Evolutionary conservation across 2,113 vertebrate species (phyloP).

Genomic region (Microcebus jonahi): DNA sequence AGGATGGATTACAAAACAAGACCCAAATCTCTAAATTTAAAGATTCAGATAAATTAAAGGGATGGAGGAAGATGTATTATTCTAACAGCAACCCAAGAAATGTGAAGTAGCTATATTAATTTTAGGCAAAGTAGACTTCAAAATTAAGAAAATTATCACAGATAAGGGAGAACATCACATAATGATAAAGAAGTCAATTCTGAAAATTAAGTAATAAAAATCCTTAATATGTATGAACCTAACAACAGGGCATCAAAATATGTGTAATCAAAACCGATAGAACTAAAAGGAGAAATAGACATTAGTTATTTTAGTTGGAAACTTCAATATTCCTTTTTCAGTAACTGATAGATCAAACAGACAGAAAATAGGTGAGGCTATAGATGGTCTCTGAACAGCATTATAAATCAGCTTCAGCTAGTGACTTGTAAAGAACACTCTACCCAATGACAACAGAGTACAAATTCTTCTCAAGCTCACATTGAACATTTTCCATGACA

Average conservation of each 20-base stretch:
- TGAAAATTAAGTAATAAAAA: neutral
- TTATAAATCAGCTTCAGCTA: neutral
- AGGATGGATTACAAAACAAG: neutral
- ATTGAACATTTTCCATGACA: neutral
- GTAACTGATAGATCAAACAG: neutral
- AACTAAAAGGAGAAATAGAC: neutral
- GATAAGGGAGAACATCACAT: neutral
- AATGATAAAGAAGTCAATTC: neutral
- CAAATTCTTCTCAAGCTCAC: neutral
- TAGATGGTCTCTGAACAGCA: neutral
- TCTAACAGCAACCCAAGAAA: neutral
- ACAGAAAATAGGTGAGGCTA: neutral
- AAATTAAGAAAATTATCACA: neutral
- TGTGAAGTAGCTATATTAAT: neutral
- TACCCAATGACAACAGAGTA: neutral
- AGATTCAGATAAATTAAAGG: neutral
- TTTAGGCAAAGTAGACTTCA: neutral
- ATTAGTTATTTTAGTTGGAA: neutral
- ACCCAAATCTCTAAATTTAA: neutral
- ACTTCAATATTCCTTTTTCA: too few relatives aligned
- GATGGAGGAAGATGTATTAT: neutral
- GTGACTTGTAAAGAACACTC: too few relatives aligned
- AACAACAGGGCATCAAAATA: neutral
- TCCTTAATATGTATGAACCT: too few relatives aligned
- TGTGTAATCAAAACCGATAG: neutral